Evolutionary conservation across 2,113 vertebrate genomes (phyloP).

Genomic region (Poeciliopsis turrubarensis): DNA sequence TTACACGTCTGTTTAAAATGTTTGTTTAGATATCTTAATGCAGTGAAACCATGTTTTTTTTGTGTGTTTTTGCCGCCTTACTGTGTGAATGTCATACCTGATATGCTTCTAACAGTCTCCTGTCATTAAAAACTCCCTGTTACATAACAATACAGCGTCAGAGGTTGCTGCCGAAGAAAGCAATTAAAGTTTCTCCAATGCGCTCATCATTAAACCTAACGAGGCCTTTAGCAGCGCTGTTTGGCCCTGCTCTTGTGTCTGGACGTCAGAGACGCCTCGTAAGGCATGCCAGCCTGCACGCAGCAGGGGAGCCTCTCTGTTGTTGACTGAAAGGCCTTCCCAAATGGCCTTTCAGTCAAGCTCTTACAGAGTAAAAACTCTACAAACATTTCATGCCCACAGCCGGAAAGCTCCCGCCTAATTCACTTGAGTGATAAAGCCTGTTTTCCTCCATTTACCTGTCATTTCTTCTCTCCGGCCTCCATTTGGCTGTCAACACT

Average conservation of each 20-base stretch:
- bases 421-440: conserved; percentile 25
- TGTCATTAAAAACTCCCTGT: not conserved
- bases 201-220: conserved; percentile 28
- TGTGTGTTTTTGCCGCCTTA: not conserved
- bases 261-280: conserved; percentile 37
- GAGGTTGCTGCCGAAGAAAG: not conserved
- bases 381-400: conserved; percentile 25
- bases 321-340: conserved; percentile 41
- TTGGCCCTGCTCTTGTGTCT: conserved; percentile 43
- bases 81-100: not conserved
- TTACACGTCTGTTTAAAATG: not conserved
- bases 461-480: conserved; percentile 14
- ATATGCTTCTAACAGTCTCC: not conserved
- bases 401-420: conserved; percentile 19
- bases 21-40: not conserved
- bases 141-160: not conserved
- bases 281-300: not conserved
- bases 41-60: not conserved
- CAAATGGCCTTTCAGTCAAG: conserved; percentile 48
- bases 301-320: conserved; percentile 51
- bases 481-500: conserved; percentile 46
- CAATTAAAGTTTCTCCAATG: conserved; percentile 47
- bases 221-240: conserved; percentile 59
- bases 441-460: conserved; percentile 21
- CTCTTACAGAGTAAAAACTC: not conserved